Base-by-base conservation (phyloP, 2,113 vertebrate species). In the Dromas ardeola region DNA sequence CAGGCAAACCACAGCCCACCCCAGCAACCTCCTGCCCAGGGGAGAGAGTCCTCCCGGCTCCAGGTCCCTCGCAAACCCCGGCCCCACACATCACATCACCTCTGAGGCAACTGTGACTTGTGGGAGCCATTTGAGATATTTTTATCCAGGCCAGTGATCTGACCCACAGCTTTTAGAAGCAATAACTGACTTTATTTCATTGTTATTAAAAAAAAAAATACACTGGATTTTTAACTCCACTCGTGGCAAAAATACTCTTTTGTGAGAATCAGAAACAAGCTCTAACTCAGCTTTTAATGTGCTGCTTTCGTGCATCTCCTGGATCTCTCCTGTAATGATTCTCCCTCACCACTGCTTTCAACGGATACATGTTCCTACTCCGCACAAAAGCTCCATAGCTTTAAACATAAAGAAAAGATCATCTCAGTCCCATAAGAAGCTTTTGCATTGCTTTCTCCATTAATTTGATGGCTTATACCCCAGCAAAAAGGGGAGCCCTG, bases 221-320 rank as follows among this genome's bases (percentile, higher is more conserved):
- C 30, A 59, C 15, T 15, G 27, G 40, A 63, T 79, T 95, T 95
- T 88, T 81, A 72, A 47, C 34, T 78, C 86, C 19, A 27, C 34
- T 61, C 62, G 27, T 22, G 40, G 62, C 3, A 4, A 74, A 81
- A 78, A 49, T 20, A 38, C 9, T 65, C n/a, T 36, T 90, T 55
- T 55, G 38, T 81, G 52, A 84, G 90, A 91, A 91, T 53, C 21
- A 85, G 50, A 88, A 86, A 83, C 34, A 77, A 77, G n/a, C 47
- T 94, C 38, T 93, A 67, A 81, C 32, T 76, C 59, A 43, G 36
- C 34, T 93, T 87, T 88, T 74, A 65, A 72, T 19, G 25, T 30
- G 36, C 3, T 11, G 50, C 9, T 73, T 88, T 81, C 21, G 0
- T 53, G 34, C 45, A 81, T 30, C 52, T 95, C 53, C 43, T 88